phyloP scores from a whole-genome alignment of 2,888 invertebrate species.

The Ryuthela nishihirai region DNA sequence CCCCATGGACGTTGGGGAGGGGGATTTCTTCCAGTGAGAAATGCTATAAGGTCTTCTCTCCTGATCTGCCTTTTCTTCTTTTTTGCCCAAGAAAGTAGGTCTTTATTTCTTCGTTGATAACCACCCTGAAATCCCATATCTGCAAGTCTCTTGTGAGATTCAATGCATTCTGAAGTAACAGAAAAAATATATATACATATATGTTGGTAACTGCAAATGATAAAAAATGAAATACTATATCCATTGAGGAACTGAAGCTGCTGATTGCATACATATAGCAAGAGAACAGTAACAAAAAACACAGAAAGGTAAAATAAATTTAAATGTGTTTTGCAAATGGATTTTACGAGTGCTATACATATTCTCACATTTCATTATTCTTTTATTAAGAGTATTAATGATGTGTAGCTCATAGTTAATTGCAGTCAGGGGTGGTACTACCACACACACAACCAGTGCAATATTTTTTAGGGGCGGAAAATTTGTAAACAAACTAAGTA shows the following conservation, averaged over 20 bases:
- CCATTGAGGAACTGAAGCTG: neutral
- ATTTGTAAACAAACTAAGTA: too few species aligned
- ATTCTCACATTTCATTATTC: too few species aligned
- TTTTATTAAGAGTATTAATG: too few species aligned
- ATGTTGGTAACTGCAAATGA: neutral
- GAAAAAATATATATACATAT: conserved; percentile 16
- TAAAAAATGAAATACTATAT: neutral
- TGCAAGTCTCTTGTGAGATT: conserved; percentile 63
- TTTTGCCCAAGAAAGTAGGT: conserved; percentile 70
- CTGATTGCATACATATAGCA: too few species aligned
- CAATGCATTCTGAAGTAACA: conserved; percentile 62
- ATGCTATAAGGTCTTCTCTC: conserved; percentile 70
- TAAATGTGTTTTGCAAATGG: too few species aligned
- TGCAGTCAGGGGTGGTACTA: too few species aligned
- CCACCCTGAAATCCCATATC: conserved; percentile 69
- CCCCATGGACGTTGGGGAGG: conserved; percentile 53
- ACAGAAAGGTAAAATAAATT: neutral
- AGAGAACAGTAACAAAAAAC: neutral
- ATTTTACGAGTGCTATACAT: too few species aligned
- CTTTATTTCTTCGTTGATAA: conserved; percentile 67
- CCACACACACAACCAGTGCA: too few species aligned
- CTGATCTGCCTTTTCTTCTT: conserved; percentile 64
- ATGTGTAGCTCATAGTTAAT: too few species aligned
- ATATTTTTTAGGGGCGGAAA: too few species aligned
- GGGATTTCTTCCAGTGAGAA: conserved; percentile 63